Conservation (phyloP, 2,888 invertebrate species). For the Drosophila acutilabella region DNA sequence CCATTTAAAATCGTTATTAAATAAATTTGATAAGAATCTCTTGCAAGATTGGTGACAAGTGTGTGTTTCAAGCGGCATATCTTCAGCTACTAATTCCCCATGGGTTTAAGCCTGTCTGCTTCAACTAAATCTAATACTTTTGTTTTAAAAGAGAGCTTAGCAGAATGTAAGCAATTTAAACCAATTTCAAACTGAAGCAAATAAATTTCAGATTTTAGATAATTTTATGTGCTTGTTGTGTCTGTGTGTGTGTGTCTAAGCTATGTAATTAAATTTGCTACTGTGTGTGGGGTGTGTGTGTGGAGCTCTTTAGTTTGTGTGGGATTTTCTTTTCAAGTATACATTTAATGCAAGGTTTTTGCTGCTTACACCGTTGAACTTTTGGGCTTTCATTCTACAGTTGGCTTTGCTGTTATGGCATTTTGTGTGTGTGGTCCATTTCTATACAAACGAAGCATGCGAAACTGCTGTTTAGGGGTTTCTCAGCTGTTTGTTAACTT, state of each 20-base stretch:
- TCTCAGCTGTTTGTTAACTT: conserved; percentile 46
- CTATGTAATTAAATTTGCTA: conserved; percentile 21
- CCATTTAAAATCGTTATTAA: neutral
- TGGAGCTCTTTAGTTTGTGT: conserved; percentile 3
- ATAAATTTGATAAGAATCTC: neutral
- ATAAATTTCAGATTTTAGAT: conserved; percentile 26
- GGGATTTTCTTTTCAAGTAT: conserved; percentile 17
- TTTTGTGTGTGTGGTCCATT: conserved; percentile 24
- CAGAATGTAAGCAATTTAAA: conserved; percentile 8
- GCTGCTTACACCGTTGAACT: neutral
- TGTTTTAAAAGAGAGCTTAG: neutral
- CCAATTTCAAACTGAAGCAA: conserved; percentile 10
- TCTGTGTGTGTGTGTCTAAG: conserved; percentile 7
- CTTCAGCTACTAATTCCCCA: neutral
- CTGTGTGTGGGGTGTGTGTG: neutral
- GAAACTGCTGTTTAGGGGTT: conserved; percentile 33
- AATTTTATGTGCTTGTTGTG: conserved; percentile 1
- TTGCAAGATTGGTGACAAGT: neutral
- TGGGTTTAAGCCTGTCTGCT: conserved; percentile 3
- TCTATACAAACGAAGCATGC: conserved; percentile 8
- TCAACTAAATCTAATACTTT: conserved; percentile 4
- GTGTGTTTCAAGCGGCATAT: neutral
- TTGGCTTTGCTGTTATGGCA: conserved; percentile 28
- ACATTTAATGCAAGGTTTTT: conserved; percentile 5
- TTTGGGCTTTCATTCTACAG: conserved; percentile 12